Evolutionary conservation across 2,113 vertebrate species (phyloP).

Genomic region (Podiceps cristatus): DNA sequence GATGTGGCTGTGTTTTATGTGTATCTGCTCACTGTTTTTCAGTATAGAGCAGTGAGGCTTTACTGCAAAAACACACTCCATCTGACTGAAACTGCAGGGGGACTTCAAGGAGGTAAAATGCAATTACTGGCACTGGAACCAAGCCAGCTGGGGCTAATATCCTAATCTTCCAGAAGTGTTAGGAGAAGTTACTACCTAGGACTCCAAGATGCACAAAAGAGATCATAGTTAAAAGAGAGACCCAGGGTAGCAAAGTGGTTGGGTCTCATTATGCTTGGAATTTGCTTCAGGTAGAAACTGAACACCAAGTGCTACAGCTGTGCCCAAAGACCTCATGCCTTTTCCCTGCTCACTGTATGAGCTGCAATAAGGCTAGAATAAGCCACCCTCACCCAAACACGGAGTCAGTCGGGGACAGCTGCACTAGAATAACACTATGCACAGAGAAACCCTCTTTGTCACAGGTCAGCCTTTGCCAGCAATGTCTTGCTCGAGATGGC

Average conservation of each 20-base stretch:
- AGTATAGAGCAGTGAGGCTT: not conserved
- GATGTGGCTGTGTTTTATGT: too few relatives aligned
- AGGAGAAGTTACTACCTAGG: not conserved
- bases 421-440: not conserved
- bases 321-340: not conserved
- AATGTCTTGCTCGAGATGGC: not conserved
- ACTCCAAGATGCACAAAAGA: not conserved
- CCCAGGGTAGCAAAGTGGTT: not conserved
- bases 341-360: not conserved
- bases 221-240: not conserved
- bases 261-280: not conserved
- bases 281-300: not conserved
- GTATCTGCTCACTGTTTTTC: not conserved
- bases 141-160: not conserved
- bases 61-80: not conserved
- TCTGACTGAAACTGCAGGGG: not conserved
- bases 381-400: not conserved
- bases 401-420: not conserved
- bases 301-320: not conserved
- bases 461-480: not conserved
- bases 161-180: slow-evolving; percentile 13
- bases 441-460: not conserved
- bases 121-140: slow-evolving; percentile 30
- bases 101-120: slow-evolving; percentile 26
- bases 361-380: not conserved